Percentiles rank a stretch among this genome's conserved stretches.
phyloP scores from a whole-genome alignment of 2,113 vertebrate genomes.

The Phalacrocorax pelagicus region DNA sequence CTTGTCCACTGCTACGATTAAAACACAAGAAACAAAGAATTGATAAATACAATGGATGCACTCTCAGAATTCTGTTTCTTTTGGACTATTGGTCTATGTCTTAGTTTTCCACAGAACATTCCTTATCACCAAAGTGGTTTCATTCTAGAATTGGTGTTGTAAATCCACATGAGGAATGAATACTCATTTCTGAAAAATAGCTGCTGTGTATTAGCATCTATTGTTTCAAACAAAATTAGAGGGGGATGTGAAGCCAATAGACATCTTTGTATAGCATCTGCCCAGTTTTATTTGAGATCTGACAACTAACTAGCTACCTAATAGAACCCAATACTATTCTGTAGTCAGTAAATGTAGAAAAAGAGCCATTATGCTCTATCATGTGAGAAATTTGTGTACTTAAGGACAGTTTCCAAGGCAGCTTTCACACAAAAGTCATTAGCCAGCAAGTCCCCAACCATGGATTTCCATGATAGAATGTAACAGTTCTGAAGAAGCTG shows the following conservation, averaged over 20 bases:
- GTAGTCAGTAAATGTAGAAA: background rate
- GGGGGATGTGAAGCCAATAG: background rate
- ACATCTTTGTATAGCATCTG: background rate
- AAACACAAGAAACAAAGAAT: background rate
- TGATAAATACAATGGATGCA: background rate
- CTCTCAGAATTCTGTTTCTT: background rate
- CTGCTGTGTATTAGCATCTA: background rate
- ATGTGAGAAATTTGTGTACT: constrained; percentile 46
- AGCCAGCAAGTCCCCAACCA: constrained; percentile 31
- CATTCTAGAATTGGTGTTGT: background rate
- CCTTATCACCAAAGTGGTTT: background rate
- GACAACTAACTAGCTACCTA: background rate
- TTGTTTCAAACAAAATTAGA: background rate
- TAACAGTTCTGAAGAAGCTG: background rate
- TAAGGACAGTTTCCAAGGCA: constrained; percentile 41
- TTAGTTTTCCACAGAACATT: background rate
- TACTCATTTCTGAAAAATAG: background rate
- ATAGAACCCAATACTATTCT: background rate
- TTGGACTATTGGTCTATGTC: background rate
- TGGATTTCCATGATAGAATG: constrained; percentile 6
- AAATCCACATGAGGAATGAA: background rate
- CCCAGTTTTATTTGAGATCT: background rate
- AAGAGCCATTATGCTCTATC: constrained; percentile 17
- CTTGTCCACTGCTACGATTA: background rate
- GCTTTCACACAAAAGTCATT: constrained; percentile 21